Base-by-base conservation (phyloP, 2,113 vertebrate genomes). In the Camelus dromedarius region DNA sequence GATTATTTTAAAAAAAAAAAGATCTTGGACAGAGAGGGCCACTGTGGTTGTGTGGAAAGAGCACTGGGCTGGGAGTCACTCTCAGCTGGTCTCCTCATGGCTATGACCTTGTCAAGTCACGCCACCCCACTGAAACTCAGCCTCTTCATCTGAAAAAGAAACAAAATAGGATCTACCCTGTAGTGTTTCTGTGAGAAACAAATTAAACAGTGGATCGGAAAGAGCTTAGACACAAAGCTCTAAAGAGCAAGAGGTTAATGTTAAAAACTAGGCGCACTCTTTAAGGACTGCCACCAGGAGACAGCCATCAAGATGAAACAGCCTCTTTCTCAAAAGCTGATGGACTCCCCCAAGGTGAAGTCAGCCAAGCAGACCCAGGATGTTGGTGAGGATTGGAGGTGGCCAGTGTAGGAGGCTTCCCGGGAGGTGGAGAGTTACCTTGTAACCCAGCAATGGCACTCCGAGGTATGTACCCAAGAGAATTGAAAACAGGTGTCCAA, bases 1-100 rank as follows among this genome's bases (percentile, higher is more conserved):
- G 3, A 22, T 66, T 91, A 67, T 69, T 95, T 75, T 24, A 42
- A 92, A 94, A 66, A 83, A 52, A 52, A 58, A 79, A 89, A 94
- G 48, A 52, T 30, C 60, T 93, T 79, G 35, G 52, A 62, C 42
- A 91, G 58, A 94, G 42, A 83, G 28, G 50, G 13, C 58, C 38
- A 67, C 19, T 67, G 32, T 54, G 16, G 75, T 86, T 12, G 32
- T 0, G 3, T 28, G 22, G 35, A 95, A 52, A 93, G 35, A 50
- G 5, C 26, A 22, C 11, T 19, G 28, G 22, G 1, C 38, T 88
- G 20, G 75, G 16, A 1, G 13, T 38, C 12, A 16, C 3, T 60
- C 38, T 75, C 60, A 89, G 77, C 50, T n/a, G 15, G 64, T 22
- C 19, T 54, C 22, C 60, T 60, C 26, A 81, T 28, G 15, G 72